Percentiles rank a stretch among this genome's conserved stretches.
phyloP scores from a whole-genome alignment of 2,113 vertebrate species.

The Cheirogaleus medius region DNA sequence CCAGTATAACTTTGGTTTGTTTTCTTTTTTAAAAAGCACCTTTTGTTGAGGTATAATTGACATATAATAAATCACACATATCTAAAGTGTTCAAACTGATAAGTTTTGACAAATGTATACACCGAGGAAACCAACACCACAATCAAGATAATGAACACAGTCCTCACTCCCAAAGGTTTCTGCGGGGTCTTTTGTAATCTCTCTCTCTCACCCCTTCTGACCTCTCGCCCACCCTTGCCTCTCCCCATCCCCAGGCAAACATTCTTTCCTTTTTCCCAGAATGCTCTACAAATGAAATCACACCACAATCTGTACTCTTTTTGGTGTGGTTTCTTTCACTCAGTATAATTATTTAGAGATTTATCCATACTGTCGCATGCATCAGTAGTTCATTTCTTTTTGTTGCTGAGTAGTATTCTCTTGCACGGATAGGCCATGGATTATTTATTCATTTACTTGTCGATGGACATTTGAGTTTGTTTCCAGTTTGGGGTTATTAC shows the following conservation, averaged over 20 bases:
- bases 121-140: neutral
- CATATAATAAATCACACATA: neutral
- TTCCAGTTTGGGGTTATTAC: neutral
- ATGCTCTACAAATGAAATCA: neutral
- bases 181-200: neutral
- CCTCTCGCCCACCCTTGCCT: neutral
- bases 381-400: neutral
- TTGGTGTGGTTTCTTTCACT: neutral
- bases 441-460: neutral
- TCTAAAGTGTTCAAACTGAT: neutral
- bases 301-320: neutral
- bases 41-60: conserved; percentile 37
- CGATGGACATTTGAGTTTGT: neutral
- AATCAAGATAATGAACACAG: neutral
- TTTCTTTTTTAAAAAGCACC: neutral
- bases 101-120: neutral
- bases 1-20: conserved; percentile 44
- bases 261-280: neutral
- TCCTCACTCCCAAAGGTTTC: neutral
- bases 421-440: neutral
- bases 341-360: neutral
- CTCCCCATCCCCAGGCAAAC: neutral
- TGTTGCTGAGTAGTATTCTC: neutral
- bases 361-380: neutral
- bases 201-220: neutral